Conservation (phyloP, 2,113 vertebrate species). For the Aramus guarauna region DNA sequence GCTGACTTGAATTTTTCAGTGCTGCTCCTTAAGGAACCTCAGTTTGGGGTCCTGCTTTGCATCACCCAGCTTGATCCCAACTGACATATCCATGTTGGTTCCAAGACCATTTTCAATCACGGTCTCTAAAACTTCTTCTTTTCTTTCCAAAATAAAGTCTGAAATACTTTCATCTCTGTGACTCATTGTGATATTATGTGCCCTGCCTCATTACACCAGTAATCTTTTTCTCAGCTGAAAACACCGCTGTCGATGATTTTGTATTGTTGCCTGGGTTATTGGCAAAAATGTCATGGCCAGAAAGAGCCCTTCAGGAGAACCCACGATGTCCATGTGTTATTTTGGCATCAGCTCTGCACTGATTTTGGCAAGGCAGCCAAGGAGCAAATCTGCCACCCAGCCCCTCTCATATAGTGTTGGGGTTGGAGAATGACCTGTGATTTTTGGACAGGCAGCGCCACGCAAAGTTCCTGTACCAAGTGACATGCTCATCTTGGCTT, state of each 20-base stretch:
- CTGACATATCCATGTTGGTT: rapidly evolving
- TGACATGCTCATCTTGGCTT: not conserved
- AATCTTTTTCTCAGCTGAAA: not conserved
- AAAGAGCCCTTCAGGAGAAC: not conserved
- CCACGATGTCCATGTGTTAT: not conserved
- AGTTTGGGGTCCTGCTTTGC: not conserved
- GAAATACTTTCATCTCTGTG: not conserved
- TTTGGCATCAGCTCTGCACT: not conserved
- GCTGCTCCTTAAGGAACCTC: not conserved
- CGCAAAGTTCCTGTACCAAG: not conserved
- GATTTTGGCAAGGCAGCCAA: not conserved
- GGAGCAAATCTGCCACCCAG: not conserved
- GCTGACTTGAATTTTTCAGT: not conserved
- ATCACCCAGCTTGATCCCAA: not conserved
- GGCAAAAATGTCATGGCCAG: not conserved
- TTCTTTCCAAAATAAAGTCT: not conserved
- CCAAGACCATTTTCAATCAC: not conserved
- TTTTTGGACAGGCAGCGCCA: not conserved
- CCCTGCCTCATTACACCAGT: not conserved
- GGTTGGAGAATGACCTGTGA: not conserved
- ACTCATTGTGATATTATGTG: not conserved
- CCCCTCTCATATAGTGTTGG: not conserved
- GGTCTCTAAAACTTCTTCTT: not conserved
- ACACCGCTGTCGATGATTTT: not conserved
- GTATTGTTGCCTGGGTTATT: not conserved